Percentiles rank a stretch among this genome's conserved stretches.
Evolutionary conservation across 2,797 vertebrate genomes (phyloP).

Genomic region (Denticeps clupeoides): DNA sequence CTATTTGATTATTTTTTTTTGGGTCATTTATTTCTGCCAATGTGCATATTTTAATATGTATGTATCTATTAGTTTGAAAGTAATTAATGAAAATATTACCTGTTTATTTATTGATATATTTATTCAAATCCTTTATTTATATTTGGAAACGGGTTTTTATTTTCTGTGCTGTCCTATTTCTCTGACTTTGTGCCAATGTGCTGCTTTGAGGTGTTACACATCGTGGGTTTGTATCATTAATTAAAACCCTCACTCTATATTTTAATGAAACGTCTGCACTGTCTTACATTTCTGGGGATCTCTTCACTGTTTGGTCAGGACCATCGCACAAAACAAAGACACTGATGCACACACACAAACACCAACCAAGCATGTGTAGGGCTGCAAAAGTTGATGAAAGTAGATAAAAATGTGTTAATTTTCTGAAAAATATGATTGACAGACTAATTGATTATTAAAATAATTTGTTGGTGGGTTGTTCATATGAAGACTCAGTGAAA

Average conservation of each 20-base stretch:
- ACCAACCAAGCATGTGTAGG: too few species aligned
- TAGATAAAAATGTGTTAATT: too few species aligned
- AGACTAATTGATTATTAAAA: too few species aligned
- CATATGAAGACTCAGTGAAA: too few species aligned
- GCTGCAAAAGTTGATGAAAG: too few species aligned
- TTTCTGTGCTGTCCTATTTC: slow-evolving; percentile 71
- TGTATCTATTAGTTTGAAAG: slow-evolving; percentile 70
- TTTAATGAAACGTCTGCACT: slow-evolving; percentile 51
- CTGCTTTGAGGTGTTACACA: slow-evolving; percentile 79
- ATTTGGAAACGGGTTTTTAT: slow-evolving; percentile 70
- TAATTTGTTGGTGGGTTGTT: too few species aligned
- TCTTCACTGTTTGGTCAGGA: too few species aligned
- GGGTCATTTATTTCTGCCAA: slow-evolving; percentile 60
- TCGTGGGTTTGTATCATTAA: slow-evolving; percentile 77
- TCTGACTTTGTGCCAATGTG: slow-evolving; percentile 77
- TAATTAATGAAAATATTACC: slow-evolving; percentile 66
- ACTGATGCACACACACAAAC: too few species aligned
- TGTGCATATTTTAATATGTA: slow-evolving; percentile 71
- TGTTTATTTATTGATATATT: slow-evolving; percentile 76
- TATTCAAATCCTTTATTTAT: slow-evolving; percentile 68
- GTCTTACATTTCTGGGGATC: slow-evolving; percentile 33
- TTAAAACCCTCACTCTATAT: slow-evolving; percentile 81
- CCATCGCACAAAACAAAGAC: too few species aligned
- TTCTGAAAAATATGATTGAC: too few species aligned
- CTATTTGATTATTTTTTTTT: slow-evolving; percentile 42